These are phyloP conservation scores for Xerus inauris DNA, from an alignment of 2,113 vertebrate species.

Conservation along the genomic window DNA sequence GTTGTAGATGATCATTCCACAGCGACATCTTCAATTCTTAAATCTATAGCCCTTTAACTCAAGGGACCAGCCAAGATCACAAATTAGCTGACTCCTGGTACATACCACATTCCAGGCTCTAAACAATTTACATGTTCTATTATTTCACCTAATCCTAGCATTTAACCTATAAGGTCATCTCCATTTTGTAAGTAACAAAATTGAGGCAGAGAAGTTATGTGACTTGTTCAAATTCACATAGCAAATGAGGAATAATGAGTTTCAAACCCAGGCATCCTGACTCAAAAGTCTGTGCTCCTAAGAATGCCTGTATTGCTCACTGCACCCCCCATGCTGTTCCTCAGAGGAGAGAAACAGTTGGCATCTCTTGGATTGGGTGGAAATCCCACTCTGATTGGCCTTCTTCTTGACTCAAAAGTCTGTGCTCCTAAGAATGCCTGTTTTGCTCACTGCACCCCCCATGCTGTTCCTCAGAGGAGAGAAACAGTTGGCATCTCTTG, in stretches of 20 bases:
- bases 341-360: not conserved
- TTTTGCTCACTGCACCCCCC: not conserved
- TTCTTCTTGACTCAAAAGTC: not conserved
- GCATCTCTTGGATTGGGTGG: not conserved
- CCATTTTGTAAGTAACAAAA: conserved; percentile 3
- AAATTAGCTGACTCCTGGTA: not conserved
- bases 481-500: not conserved
- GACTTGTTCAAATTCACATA: not conserved
- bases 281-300: not conserved
- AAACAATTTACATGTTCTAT: not conserved
- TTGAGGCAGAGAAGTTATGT: not conserved
- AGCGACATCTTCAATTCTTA: not conserved
- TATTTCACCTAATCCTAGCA: not conserved
- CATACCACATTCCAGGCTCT: not conserved
- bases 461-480: not conserved
- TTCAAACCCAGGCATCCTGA: not conserved
- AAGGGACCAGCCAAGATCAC: not conserved
- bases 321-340: not conserved
- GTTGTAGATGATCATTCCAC: not conserved
- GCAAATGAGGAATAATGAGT: not conserved
- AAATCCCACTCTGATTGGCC: not conserved
- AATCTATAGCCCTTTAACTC: not conserved
- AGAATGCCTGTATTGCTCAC: not conserved
- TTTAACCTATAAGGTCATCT: not conserved
- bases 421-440: not conserved